A percentile compares a stretch with the other conserved stretches of the same genome.
Conservation (phyloP, 2,888 invertebrate genomes). For the Belgica antarctica region DNA sequence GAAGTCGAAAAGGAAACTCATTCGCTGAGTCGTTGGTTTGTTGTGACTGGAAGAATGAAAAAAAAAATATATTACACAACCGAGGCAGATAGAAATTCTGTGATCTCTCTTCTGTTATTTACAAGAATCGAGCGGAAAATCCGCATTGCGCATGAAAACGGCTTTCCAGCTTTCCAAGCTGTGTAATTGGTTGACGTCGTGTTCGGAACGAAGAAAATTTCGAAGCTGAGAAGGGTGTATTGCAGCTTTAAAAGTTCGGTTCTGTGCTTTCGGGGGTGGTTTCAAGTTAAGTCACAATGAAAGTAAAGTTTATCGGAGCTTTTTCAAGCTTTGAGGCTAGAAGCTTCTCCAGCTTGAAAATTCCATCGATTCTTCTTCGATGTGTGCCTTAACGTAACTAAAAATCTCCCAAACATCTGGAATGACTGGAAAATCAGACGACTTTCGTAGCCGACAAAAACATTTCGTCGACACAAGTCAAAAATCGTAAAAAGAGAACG, state of each 20-base stretch:
- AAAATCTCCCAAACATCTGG: too few relatives aligned
- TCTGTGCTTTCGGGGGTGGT: too few relatives aligned
- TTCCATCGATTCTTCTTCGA: background rate
- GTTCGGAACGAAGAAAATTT: too few relatives aligned
- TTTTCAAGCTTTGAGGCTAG: too few relatives aligned
- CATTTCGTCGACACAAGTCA: background rate
- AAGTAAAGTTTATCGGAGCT: too few relatives aligned
- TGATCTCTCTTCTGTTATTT: conserved; percentile 19
- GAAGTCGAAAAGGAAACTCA: background rate
- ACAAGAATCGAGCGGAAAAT: background rate
- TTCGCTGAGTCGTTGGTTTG: conserved; percentile 6
- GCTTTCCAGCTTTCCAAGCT: background rate
- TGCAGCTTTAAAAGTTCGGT: too few relatives aligned
- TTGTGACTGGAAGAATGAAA: conserved; percentile 16
- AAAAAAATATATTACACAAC: too few relatives aligned
- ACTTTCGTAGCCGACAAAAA: background rate
- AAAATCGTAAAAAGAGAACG: background rate
- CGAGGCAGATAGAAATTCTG: background rate
- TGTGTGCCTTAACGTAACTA: background rate
- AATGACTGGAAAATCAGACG: background rate
- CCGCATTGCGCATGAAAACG: conserved; percentile 1
- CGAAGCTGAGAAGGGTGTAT: too few relatives aligned
- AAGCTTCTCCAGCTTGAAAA: too few relatives aligned
- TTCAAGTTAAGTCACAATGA: too few relatives aligned
- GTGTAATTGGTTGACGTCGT: background rate